Evolutionary conservation across 2,888 invertebrate species (phyloP).

Genomic region (Ophraella communa): DNA sequence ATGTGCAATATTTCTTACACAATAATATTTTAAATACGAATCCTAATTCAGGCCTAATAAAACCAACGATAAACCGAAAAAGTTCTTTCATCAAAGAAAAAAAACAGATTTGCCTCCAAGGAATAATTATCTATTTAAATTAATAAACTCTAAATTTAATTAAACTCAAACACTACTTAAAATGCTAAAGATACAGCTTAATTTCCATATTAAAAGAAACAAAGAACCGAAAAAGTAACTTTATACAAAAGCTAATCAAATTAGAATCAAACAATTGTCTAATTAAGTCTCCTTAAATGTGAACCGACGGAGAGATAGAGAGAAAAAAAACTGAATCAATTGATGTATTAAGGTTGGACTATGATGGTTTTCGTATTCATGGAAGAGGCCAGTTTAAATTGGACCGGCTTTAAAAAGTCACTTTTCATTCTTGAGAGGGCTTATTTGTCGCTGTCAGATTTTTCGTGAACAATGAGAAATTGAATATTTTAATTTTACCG

Average conservation of each 20-base stretch:
- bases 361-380: conserved; percentile 41
- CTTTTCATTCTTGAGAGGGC: conserved; percentile 44
- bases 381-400: conserved; percentile 38
- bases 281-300: conserved; percentile 51
- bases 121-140: conserved; percentile 25
- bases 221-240: conserved; percentile 47
- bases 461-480: conserved; percentile 43
- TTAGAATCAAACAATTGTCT: conserved; percentile 57
- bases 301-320: conserved; percentile 32
- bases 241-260: conserved; percentile 54
- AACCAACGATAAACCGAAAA: neutral
- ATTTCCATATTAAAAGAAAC: conserved; percentile 48
- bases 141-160: conserved; percentile 38
- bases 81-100: conserved; percentile 6
- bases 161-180: conserved; percentile 46
- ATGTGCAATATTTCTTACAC: neutral
- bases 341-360: conserved; percentile 39
- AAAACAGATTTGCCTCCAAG: conserved; percentile 1
- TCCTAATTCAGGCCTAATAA: neutral
- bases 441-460: conserved; percentile 29
- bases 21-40: neutral
- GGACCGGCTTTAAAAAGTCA: conserved; percentile 46
- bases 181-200: conserved; percentile 50
- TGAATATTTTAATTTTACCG: conserved; percentile 48
- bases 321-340: conserved; percentile 45